Base-by-base conservation (phyloP, 2,888 invertebrate species). In the Apotomis betuletana region DNA sequence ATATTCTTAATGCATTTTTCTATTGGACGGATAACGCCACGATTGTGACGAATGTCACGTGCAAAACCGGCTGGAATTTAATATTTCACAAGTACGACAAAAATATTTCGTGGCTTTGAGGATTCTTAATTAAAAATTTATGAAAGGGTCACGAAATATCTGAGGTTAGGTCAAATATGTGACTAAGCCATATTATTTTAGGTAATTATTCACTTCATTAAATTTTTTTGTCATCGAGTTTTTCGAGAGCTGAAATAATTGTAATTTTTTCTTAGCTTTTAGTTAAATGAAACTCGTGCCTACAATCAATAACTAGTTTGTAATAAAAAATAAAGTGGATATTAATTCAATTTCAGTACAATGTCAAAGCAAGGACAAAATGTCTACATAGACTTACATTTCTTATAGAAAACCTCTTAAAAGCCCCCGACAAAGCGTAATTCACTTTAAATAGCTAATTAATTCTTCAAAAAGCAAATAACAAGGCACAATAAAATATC, bases 31-130 rank as follows among this genome's bases (percentile, higher is more conserved):
- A 86, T 83, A 79, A 80, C 77, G 70, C 79, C 77, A 74, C 74
- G 77, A 81, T 85, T 81, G 80, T 85, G 85, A 84, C 83, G 83
- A 80, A 84, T 80, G 80, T 83, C 83, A 79, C 75, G 76, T 75
- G 57, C 75, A 62, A 44, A 60, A 44, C 46, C 64, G 49, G 73
- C 13, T 44, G 81, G 85, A 85, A 86, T 86, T 86, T 85, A 86
- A 86, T 86, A 86, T 85, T 85, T 85, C 55, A 60, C 63, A 71
- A 76, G 76, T 65, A 69, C 68, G 75, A 75, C 75, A 78, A 76
- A 78, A 78, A 76, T 78, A 78, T 79, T 72, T 74, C 62, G 75
- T 77, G 54, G 58, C 38, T 15, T 44, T 62, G 15, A 27, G 63
- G 41, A 46, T 67, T 38, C 12, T 68, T 58, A 58, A 68, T 71